Evolutionary conservation across 2,888 invertebrate genomes (phyloP), one percentile per base, ranked within the genome.

Genomic region (Sesamia inferens): DNA sequence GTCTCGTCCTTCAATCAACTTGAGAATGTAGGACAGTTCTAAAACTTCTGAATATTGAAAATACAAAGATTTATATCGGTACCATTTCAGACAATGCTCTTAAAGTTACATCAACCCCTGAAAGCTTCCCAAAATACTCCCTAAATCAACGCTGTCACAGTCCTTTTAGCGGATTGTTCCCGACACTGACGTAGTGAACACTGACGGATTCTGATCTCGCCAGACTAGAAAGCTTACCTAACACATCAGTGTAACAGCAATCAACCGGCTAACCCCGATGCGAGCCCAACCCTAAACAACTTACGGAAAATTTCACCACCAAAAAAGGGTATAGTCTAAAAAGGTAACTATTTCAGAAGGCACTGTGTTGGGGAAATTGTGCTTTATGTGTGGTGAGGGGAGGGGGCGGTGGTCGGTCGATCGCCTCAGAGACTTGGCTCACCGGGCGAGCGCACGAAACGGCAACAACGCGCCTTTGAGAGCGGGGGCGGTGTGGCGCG

Each of bases 391-490:
- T 83, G 85, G 83, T 85, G 88, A 86, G 88, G 85, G 88, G 90
- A 89, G 88, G 87, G 89, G 89, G 88, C 88, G 88, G 88, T 81
- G 88, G 90, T 88, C 94, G 95, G 95, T 95, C 95, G 95, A 95
- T 95, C 93, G 94, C 94, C 94, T 92, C 92, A 63, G 86, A 80
- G 81, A 82, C 85, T 82, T 84, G 76, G 81, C 85, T 83, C 82
- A 85, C 85, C 86, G 87, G 85, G 85, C 87, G 82, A 85, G 83
- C 78, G 90, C 88, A 83, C 92, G 90, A 85, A 89, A 87, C 87
- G 94, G 92, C 94, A 94, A 94, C 94, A 87, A 74, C 90, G 92
- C 90, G 79, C 84, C 84, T 81, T 76, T 77, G 86, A 87, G 89
- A 81, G 88, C 86, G 88, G 88, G 83, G 85, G 88, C 79, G 85